These are phyloP conservation scores for Crotalus horridus DNA, from an alignment of 2,113 vertebrate genomes.

Conservation along the genomic window DNA sequence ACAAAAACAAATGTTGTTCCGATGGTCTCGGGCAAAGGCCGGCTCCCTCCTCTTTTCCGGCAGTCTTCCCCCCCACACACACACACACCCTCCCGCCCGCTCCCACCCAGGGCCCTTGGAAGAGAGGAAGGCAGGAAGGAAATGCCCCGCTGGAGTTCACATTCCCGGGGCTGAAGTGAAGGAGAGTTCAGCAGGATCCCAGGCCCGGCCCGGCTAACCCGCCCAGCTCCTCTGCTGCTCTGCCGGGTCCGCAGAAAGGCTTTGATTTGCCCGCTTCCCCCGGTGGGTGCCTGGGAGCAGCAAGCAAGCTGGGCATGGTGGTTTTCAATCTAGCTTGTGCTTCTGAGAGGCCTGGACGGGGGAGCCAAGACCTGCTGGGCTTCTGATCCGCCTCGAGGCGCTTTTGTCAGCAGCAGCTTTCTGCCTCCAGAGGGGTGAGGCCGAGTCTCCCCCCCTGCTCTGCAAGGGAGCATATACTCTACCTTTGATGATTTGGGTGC, in stretches of 20 bases:
- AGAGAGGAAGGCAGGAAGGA: slow-evolving; percentile 52
- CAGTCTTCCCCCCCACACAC: no score
- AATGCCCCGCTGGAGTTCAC: slow-evolving; percentile 33
- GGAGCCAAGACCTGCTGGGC: rapidly evolving
- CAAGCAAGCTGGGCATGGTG: neutral
- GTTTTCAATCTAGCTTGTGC: neutral
- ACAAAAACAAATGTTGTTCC: neutral
- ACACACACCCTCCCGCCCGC: neutral
- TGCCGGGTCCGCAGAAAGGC: neutral
- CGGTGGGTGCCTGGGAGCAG: neutral
- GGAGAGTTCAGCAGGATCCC: neutral
- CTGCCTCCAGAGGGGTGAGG: neutral
- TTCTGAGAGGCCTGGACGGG: rapidly evolving
- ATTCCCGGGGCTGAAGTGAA: neutral
- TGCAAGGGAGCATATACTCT: rapidly evolving
- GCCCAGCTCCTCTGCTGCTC: neutral
- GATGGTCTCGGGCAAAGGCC: neutral
- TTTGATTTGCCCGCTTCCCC: neutral
- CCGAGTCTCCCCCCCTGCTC: rapidly evolving
- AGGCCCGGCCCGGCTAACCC: neutral
- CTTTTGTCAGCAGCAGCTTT: neutral
- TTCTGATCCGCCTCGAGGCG: rapidly evolving
- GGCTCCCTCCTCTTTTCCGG: neutral
- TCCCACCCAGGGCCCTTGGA: neutral
- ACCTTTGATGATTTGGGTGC: neutral